Evolutionary conservation across 2,113 vertebrate species (phyloP).

Genomic region (Coptodon rendalli): DNA sequence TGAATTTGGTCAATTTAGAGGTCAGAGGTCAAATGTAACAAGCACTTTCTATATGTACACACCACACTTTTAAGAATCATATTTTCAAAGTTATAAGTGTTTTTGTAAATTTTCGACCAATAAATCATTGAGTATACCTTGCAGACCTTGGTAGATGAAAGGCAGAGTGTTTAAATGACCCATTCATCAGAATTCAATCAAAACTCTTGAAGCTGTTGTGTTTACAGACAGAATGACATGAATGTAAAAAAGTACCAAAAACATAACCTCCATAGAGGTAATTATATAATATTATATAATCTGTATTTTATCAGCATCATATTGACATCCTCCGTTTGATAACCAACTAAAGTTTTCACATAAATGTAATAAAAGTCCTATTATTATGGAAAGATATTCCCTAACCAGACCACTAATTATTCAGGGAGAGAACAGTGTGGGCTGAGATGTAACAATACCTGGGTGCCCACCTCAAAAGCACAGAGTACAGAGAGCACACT

Average conservation of each 20-base stretch:
- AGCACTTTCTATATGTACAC: background rate
- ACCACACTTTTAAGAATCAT: background rate
- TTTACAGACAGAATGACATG: background rate
- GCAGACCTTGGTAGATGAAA: background rate
- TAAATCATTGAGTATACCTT: background rate
- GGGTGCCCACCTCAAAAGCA: background rate
- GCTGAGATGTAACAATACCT: background rate
- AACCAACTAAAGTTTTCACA: background rate
- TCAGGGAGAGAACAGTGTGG: background rate
- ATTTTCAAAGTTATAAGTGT: no score
- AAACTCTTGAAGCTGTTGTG: background rate
- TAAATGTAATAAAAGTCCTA: background rate
- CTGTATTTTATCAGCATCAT: background rate
- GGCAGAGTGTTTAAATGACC: background rate
- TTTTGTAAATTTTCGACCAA: background rate
- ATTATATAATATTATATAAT: background rate
- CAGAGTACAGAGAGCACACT: background rate
- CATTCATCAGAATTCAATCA: background rate
- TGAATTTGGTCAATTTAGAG: background rate
- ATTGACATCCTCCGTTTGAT: background rate
- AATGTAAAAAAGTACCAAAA: background rate
- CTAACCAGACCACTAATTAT: background rate
- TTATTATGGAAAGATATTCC: background rate
- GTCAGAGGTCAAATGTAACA: background rate
- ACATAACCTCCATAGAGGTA: background rate